Conservation (phyloP, 1,140 invertebrate genomes). For the Pachypeltis micranthus region DNA sequence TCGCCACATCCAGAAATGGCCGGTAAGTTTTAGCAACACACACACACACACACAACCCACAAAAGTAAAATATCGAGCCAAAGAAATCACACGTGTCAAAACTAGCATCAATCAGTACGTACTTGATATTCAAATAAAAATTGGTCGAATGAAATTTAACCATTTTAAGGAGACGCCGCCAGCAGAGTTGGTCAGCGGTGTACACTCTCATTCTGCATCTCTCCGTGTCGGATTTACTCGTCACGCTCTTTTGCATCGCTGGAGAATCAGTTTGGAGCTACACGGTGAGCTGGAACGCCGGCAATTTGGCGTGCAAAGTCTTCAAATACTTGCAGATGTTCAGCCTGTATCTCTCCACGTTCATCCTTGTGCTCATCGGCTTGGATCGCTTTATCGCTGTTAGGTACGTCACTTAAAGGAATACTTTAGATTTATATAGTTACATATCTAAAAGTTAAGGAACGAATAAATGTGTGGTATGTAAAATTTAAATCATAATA, state of each 20-base stretch:
- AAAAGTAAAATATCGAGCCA: too few species aligned
- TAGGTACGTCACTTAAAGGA: constrained; percentile 69
- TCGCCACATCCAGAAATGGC: constrained; percentile 35
- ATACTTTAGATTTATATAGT: too few species aligned
- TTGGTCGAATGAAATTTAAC: too few species aligned
- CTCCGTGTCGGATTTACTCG: constrained; percentile 59
- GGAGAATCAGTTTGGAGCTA: constrained; percentile 68
- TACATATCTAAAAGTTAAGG: too few species aligned
- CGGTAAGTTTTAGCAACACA: too few species aligned
- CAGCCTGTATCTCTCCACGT: constrained; percentile 70
- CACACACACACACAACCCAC: too few species aligned
- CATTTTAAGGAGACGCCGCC: constrained; percentile 27
- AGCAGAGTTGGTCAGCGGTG: constrained; percentile 52
- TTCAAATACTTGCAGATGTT: constrained; percentile 75
- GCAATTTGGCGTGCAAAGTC: constrained; percentile 59
- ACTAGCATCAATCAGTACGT: too few species aligned
- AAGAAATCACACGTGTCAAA: too few species aligned
- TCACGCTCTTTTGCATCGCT: constrained; percentile 65
- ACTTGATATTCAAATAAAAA: too few species aligned
- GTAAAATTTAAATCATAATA: too few species aligned
- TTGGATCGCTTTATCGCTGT: constrained; percentile 69
- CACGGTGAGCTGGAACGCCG: constrained; percentile 66
- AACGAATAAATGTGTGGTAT: too few species aligned
- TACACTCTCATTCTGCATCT: constrained; percentile 66
- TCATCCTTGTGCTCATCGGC: constrained; percentile 56